Conservation (phyloP, 2,888 invertebrate species). For the Eupithecia pulchellata region DNA sequence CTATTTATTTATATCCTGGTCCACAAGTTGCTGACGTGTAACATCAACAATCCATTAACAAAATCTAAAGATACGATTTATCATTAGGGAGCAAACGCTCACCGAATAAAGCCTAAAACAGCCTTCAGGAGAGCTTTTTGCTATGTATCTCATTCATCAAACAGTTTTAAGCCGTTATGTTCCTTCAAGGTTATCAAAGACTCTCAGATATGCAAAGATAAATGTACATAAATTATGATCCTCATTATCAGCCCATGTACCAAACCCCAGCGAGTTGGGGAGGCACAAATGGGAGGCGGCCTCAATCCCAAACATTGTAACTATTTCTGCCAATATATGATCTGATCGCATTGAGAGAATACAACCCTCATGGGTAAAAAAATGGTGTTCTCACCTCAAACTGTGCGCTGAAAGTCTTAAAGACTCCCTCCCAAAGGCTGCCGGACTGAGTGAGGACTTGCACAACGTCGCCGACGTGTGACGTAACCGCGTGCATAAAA, state of each 20-base stretch:
- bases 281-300: background rate
- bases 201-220: background rate
- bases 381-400: conserved; percentile 87
- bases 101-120: background rate
- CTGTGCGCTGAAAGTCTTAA: conserved; percentile 94
- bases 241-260: background rate
- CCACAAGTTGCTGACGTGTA: background rate
- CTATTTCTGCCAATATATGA: background rate
- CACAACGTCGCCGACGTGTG: conserved; percentile 93
- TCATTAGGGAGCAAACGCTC: background rate
- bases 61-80: background rate
- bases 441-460: conserved; percentile 94
- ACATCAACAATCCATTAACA: background rate
- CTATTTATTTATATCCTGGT: background rate
- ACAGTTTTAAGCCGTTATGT: background rate
- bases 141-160: background rate
- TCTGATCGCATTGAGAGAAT: background rate
- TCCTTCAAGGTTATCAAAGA: background rate
- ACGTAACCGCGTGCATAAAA: conserved; percentile 95
- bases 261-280: background rate
- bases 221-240: background rate
- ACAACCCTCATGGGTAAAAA: background rate
- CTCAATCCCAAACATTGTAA: background rate
- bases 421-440: conserved; percentile 94
- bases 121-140: background rate